Percentiles rank a stretch among this genome's conserved stretches.
These are phyloP conservation scores for Pissodes strobi DNA, from an alignment of 1,140 invertebrate genomes.

Conservation along the genomic window DNA sequence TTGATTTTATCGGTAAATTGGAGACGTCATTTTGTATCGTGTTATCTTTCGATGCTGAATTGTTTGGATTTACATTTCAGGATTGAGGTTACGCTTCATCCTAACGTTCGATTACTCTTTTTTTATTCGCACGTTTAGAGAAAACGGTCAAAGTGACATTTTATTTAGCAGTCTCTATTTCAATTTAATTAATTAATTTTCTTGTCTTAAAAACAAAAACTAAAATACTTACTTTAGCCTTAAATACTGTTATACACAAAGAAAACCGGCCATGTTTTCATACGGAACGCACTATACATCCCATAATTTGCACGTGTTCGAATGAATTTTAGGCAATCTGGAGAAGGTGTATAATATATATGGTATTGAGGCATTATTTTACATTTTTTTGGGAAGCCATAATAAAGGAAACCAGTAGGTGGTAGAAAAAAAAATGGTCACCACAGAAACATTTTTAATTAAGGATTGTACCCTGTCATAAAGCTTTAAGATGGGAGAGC, in stretches of 20 bases:
- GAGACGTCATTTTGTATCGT: too few relatives aligned
- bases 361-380: conserved; percentile 37
- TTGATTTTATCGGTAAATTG: too few relatives aligned
- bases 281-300: conserved; percentile 25
- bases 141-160: too few relatives aligned
- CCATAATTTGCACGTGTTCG: conserved; percentile 43
- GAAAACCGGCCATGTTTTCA: background rate
- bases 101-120: too few relatives aligned
- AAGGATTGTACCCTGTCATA: conserved; percentile 18
- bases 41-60: too few relatives aligned
- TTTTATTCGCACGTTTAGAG: too few relatives aligned
- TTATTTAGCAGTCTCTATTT: too few relatives aligned
- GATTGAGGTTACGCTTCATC: background rate
- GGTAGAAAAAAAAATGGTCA: conserved; percentile 28
- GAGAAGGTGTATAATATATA: conserved; percentile 26
- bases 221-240: too few relatives aligned
- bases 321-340: conserved; percentile 29
- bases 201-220: too few relatives aligned
- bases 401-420: conserved; percentile 37
- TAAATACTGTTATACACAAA: too few relatives aligned
- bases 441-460: conserved; percentile 40
- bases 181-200: too few relatives aligned
- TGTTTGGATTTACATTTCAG: too few relatives aligned
- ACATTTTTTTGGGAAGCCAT: conserved; percentile 34
- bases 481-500: conserved; percentile 4